Evolutionary conservation across 2,113 vertebrate species (phyloP), one percentile per base, ranked within the genome.

Genomic region (Trichechus manatus): DNA sequence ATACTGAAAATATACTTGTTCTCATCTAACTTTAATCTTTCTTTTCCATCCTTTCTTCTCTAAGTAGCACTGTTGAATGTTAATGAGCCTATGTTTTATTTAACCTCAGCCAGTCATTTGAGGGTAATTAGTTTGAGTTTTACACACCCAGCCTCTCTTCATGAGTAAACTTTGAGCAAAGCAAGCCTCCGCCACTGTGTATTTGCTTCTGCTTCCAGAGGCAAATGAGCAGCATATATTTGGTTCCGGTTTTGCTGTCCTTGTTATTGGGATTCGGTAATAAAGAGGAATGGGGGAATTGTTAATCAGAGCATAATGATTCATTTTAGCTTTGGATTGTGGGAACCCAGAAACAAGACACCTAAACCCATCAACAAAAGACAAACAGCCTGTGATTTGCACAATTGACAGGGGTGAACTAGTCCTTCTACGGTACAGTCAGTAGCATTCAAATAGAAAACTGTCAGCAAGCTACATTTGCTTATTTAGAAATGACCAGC

Each of bases 81-180:
- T 86, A 96, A 79, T 96, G 74, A 93, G 29, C 19, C 15, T 80
- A 29, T 96, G 80, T 84, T 96, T 91, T 89, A 95, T 96, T 93
- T 74, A 97, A 53, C 33, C 44, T 72, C 27, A 93, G 39, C 44
- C 39, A 94, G 77, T 94, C 91, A 85, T 91, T 91, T 31, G 82
- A 77, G 87, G 80, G 27, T 90, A 93, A 95, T 97, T 96, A 96
- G 90, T 89, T 88, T 94, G 78, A 56, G 31, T 86, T 96, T 96
- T 91, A 59, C 66, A 88, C 13, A 68, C 63, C 61, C 63, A 77
- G 33, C 4, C 53, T 80, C 42, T 92, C 47, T 97, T 95, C 89
- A 97, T 83, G 88, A 96, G 79, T 96, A 72, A 96, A 91, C 91
- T 87, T 97, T 63, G 53, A 95, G 61, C 42, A 82, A 90, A 86